Evolutionary conservation across 2,113 vertebrate genomes (phyloP), one percentile per base, ranked within the genome.

Genomic region (Zapus hudsonius): DNA sequence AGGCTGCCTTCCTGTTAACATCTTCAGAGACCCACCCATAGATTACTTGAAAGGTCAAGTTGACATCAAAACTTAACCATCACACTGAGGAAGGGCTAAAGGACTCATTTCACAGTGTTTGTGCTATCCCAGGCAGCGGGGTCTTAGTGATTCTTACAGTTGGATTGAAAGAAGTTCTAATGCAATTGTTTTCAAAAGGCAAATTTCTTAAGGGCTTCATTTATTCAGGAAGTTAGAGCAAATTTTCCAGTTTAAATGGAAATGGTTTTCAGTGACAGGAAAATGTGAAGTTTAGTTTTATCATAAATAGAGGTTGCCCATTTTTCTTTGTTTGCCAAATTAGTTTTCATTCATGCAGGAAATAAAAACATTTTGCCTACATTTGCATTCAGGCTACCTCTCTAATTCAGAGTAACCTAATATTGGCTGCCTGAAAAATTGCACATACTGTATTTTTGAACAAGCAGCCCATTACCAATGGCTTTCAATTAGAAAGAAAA

Each of bases 401-500:
- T 96, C 87, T 95, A 92, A 95, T 83, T 92, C 72, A 92, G 52
- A 95, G 79, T 84, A 89, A 94, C 76, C 61, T 93, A 94, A 92
- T 92, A 88, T 79, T 88, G 82, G 59, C 55, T 93, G 87, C 16
- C 93, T 94, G 79, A 87, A 84, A 93, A 87, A 95, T 92, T 70
- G 74, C 74, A 76, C 47, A 80, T 69, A 89, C 61, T 44, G 83
- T 92, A 66, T 93, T 91, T 52, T 96, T 85, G 73, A 93, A 85
- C 33, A 89, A 94, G 25, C 80, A 81, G 64, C 74, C 44, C 67
- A 84, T 82, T 88, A 78, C 87, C 69, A 91, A 66, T 88, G 79
- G 74, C 67, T 95, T 97, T 96, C 94, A 95, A 92, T 95, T 97
- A 96, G 76, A 61, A 91, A 89, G 64, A 89, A 93, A 94, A 92